Base-by-base conservation (phyloP, 2,113 vertebrate genomes). In the Ptyas mucosa region DNA sequence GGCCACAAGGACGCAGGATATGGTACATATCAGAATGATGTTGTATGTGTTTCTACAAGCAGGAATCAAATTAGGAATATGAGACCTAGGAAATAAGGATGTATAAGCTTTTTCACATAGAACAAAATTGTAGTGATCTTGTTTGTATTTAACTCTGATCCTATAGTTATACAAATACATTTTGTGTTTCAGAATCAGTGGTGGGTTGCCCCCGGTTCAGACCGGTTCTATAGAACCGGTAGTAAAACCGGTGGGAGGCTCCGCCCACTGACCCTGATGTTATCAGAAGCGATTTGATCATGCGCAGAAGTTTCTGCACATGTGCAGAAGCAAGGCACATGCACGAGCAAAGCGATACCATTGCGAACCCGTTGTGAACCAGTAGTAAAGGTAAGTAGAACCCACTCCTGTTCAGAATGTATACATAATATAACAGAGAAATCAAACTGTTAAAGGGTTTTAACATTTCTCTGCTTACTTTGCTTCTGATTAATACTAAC, bases 361-460 rank as follows among this genome's bases (percentile, higher is more conserved):
- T 46, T 46, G 43, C 0, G 4, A 46, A 46, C 43, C 43, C 5
- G 43, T 46, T 46, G 43, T 46, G 43, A 46, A 46, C 43, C 43
- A 46, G 43, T 46, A 46, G 43, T 46, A 46, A 46, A 46, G 43
- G 3, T 46, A 46, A 46, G 43, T 46, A 46, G 43, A 46, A 46
- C 43, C 43, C 43, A 46, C 43, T 4, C 43, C 43, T 46, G 43
- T 46, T 46, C 43, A 46, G 43, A 46, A 49, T n/a, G 24, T 85
- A 81, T 58, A 53, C 34, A 58, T 46, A 85, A 57, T 92, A 54
- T 54, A 89, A 85, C 34, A 55, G 39, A 52, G 43, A 85, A 89
- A 93, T 85, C 49, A 85, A 89, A 54, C 34, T 52, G 86, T 92
- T 89, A 52, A 85, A 89, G 69, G 39, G 51, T n/a, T 29, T 89